A percentile compares a stretch with the other conserved stretches of the same genome.
Evolutionary conservation across 1,140 invertebrate species (phyloP).

Genomic region (Eufriesea mexicana): DNA sequence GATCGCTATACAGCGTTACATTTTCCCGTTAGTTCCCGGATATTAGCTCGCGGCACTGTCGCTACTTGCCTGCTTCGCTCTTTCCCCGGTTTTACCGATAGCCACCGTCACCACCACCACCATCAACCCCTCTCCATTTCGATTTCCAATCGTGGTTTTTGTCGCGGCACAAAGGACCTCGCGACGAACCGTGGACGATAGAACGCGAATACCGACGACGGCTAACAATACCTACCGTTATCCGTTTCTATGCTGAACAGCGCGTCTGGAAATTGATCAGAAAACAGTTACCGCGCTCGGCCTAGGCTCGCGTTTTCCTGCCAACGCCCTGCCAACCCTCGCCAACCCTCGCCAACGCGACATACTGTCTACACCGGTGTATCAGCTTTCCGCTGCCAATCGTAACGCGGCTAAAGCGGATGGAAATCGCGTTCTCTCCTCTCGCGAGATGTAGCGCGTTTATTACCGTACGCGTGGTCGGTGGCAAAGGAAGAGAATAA

Average conservation of each 20-base stretch:
- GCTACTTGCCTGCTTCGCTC: slow-evolving; percentile 7
- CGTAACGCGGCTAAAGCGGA: not conserved
- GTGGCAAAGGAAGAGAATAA: no score
- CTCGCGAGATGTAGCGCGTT: not conserved
- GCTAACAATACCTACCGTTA: slow-evolving; percentile 24
- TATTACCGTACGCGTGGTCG: not conserved
- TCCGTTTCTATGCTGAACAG: slow-evolving; percentile 13
- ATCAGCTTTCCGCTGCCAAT: not conserved
- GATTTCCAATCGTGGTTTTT: slow-evolving; percentile 51
- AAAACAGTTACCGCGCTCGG: slow-evolving; percentile 15
- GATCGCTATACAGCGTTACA: slow-evolving; percentile 14
- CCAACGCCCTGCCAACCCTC: no score
- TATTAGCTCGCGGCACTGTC: not conserved
- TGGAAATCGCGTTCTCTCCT: not conserved
- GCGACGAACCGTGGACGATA: slow-evolving; percentile 26
- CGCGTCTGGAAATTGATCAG: slow-evolving; percentile 33
- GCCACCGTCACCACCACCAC: no score
- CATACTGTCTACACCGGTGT: no score
- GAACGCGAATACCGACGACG: slow-evolving; percentile 15
- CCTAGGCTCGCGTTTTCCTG: not conserved
- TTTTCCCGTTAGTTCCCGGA: slow-evolving; percentile 8
- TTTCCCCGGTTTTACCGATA: slow-evolving; percentile 17
- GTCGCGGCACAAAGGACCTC: slow-evolving; percentile 34
- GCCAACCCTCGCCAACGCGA: no score
- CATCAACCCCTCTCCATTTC: slow-evolving; percentile 37